Base-by-base conservation (phyloP, 2,113 vertebrate genomes). In the Triplophysa siluroides region DNA sequence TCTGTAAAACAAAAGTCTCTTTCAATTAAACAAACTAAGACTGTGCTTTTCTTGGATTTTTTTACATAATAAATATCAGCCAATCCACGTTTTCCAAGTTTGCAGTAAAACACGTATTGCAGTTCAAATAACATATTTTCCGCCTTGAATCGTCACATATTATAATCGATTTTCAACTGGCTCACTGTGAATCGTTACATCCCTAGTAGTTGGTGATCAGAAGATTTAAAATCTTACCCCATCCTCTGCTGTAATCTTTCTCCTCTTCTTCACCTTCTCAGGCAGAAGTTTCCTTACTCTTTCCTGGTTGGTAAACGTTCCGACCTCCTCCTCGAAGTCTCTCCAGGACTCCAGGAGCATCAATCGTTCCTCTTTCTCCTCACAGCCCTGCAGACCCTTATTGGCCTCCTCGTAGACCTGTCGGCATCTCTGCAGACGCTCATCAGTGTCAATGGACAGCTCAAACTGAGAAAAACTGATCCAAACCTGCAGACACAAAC, bases 201-300 rank as follows among this genome's bases (percentile, higher is more conserved):
- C 33, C 33, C 33, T 7, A 38, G 7, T 38, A 38, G 0, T 38
- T 18, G 16, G 1, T 4, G 3, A 52, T n/a, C 54, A 21, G 1
- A 10, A n/a, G 45, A 24, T 4, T 9, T 52, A n/a, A 43, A 56
- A 29, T 69, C 96, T 96, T 92, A 99, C 98, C 95, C 98, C 98
- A 41, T 99, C 98, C 74, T 99, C 97, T 0, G 97, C 92, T 2
- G 98, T 97, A 62, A 99, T 91, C 90, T 99, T 99, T 83, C 96
- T 96, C 90, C 98, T 96, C 92, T 98, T 99, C 94, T 98, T 98
- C 83, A 99, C 98, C 80, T 97, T 98, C 89, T 98, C 96, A 0
- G 98, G 98, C 94, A 99, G 95, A 63, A 99, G 95, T 83, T 96
- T 96, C 16, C 87, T 86, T 21, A 99, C 96, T 67, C 96, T 90